These are phyloP conservation scores for Macrotrachela quadricornifera DNA, from an alignment of 1,140 invertebrate genomes.

Conservation along the genomic window DNA sequence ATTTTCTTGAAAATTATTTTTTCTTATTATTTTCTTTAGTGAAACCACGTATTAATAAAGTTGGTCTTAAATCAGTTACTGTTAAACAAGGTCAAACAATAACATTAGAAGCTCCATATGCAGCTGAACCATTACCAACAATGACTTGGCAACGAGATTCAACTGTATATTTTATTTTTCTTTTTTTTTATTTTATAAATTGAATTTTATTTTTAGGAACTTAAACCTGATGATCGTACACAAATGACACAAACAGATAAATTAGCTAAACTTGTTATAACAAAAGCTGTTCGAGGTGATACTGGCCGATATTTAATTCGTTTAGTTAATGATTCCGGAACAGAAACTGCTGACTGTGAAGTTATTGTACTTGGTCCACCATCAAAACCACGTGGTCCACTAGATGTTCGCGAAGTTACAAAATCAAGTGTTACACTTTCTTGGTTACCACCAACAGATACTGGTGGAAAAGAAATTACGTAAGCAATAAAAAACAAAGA, in stretches of 20 bases:
- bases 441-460: slow-evolving; percentile 27
- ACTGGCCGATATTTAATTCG: slow-evolving; percentile 69
- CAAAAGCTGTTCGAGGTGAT: slow-evolving; percentile 58
- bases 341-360: slow-evolving; percentile 55
- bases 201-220: background rate
- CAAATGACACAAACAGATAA: background rate
- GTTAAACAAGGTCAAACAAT: slow-evolving; percentile 77
- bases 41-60: slow-evolving; percentile 5
- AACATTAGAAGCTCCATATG: slow-evolving; percentile 75
- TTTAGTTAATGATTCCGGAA: slow-evolving; percentile 59
- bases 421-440: slow-evolving; percentile 52
- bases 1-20: too few species aligned
- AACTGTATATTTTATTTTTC: background rate
- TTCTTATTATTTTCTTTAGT: background rate
- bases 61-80: slow-evolving; percentile 1
- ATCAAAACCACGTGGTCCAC: slow-evolving; percentile 39
- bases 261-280: slow-evolving; percentile 43
- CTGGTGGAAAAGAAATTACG: slow-evolving; percentile 12
- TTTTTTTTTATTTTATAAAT: background rate
- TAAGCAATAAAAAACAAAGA: background rate
- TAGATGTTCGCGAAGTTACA: slow-evolving; percentile 33
- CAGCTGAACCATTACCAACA: slow-evolving; percentile 78
- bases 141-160: slow-evolving; percentile 68
- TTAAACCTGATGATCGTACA: slow-evolving; percentile 1
- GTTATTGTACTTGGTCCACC: slow-evolving; percentile 58